Percentiles rank a stretch among this genome's conserved stretches.
phyloP scores from a whole-genome alignment of 2,888 invertebrate genomes.

The Polymixis flavicincta region DNA sequence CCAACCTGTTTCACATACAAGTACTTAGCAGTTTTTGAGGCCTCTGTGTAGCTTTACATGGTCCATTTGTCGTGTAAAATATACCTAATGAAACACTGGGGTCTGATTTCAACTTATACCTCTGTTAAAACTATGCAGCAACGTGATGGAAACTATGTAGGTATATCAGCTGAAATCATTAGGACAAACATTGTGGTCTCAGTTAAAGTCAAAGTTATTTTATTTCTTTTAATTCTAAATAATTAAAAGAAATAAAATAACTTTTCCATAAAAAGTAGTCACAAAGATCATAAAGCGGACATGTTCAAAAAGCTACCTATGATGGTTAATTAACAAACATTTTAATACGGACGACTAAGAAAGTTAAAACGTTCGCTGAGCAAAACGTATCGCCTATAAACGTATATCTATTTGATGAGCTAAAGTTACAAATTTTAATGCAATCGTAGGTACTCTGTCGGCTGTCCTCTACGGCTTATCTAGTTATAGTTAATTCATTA shows the following conservation, averaged over 20 bases:
- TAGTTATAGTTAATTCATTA: not conserved
- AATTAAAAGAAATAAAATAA: not conserved
- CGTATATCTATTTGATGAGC: not conserved
- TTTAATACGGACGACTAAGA: too few species aligned
- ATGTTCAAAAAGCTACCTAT: not conserved
- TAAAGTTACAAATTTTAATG: slow-evolving; percentile 24
- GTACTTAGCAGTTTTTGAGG: slow-evolving; percentile 23
- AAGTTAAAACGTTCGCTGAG: not conserved
- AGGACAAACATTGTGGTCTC: not conserved
- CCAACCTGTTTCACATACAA: slow-evolving; percentile 40
- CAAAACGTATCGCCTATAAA: slow-evolving; percentile 1
- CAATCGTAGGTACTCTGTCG: slow-evolving; percentile 7
- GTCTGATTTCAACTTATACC: not conserved
- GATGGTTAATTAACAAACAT: too few species aligned
- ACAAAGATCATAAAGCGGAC: not conserved
- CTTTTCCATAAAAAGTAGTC: not conserved
- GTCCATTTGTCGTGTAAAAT: not conserved
- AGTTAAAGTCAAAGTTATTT: too few species aligned
- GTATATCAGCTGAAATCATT: not conserved
- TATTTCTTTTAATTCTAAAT: too few species aligned
- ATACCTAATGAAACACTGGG: not conserved
- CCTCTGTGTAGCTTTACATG: not conserved
- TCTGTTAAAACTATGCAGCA: not conserved
- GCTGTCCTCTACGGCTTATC: not conserved
- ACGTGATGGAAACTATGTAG: not conserved